Base-by-base conservation (phyloP, 2,113 vertebrate genomes). In the Pitta sordida region DNA sequence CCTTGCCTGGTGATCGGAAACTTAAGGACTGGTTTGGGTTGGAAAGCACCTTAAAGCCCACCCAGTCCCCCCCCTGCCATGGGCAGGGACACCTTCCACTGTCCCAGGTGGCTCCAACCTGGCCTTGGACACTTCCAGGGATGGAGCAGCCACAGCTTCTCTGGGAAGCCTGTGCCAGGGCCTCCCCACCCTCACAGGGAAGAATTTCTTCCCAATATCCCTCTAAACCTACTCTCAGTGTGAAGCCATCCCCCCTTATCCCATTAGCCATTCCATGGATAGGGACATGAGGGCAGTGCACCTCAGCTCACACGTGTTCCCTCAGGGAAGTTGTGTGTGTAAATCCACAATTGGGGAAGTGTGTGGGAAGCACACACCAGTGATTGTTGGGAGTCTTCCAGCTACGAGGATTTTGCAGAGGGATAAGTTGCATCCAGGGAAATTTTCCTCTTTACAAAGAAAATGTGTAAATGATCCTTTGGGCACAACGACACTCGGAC, bases 301-400 rank as follows among this genome's bases (percentile, higher is more conserved):
- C 3, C 30, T 4, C 44, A n/a, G 60, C 2, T 0, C 59, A 10
- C 0, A 0, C 7, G 51, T 53, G 84, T 30, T 29, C 41, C 18
- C 63, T 53, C 7, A 10, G 63, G 37, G 46, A 20, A 8, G 21
- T 1, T 27, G 19, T 26, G 4, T 2, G 24, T 39, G 17, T 55
- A 26, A 56, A 75, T 15, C 48, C 49, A 32, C 15, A 8, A 3
- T 1, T 29, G n/a, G 15, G 34, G 2, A 6, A n/a, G n/a, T n/a
- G n/a, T n/a, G 27, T 1, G 7, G 30, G 59, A 53, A 37, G 36
- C 29, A 41, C 2, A 0, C 2, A 0, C 0, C 1, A 34, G 29
- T 6, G 10, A 15, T 7, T 41, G 6, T 48, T 49, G 16, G 11
- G 15, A 43, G 26, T 22, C 6, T 75, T 43, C 59, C 19, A 6